Base-by-base conservation (phyloP, 2,888 invertebrate species). In the Carterocephalus palaemon region DNA sequence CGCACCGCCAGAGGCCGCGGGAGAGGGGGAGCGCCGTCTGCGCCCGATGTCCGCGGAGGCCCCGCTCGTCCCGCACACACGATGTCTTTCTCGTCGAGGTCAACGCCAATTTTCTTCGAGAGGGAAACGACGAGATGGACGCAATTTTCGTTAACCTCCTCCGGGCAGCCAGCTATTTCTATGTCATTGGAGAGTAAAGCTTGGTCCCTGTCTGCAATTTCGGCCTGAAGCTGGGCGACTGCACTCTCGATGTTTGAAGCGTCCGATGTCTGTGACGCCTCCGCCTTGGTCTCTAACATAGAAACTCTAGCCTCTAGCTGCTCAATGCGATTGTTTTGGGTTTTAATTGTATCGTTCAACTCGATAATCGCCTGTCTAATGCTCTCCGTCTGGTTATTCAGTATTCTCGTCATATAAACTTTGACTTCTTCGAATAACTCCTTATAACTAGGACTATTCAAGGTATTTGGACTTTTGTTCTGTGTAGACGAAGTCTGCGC, bases 131-230 rank as follows among this genome's bases (percentile, higher is more conserved):
- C 34, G 0, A 49, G 4, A 5, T 56, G 58, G 0, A 15, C 38
- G 1, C 40, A 9, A 34, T 52, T 49, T 28, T 56, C 54, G 0
- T 42, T 47, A 1, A 17, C 22, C 2, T 4, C 8, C 20, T 54
- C 56, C 0, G 56, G 52, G 12, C 52, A 23, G 2, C 52, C 48
- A 0, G 50, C 24, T 1, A 56, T 49, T 15, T 54, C 53, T 1
- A 56, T 3, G 15, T 56, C 53, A 13, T 42, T 50, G 0, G 38
- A 28, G 1, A 56, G 15, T 0, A 40, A 7, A 1, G 48, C 50
- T 24, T 55, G 53, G 1, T 54, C 53, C 19, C 51, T 17, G 2
- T 32, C 32, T 2, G 12, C 19, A 3, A 32, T 32, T 3, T 32
- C 32, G 7, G 17, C n/a, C 8, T 32, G 32, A 3, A 32, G 12